These are phyloP conservation scores for Potorous gilbertii DNA, from an alignment of 2,797 vertebrate genomes.

Conservation along the genomic window DNA sequence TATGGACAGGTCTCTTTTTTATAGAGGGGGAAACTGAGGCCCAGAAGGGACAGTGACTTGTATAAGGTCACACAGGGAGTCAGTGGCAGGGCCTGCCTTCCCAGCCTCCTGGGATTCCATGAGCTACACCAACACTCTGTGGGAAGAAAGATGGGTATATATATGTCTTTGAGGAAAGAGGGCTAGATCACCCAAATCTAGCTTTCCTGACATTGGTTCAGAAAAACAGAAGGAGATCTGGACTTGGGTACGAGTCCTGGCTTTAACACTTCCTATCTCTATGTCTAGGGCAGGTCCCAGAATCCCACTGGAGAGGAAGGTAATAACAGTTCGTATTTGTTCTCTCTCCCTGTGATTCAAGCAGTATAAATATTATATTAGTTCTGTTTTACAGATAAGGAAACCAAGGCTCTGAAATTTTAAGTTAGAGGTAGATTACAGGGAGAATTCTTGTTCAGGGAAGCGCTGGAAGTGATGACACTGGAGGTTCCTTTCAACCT, in stretches of 20 bases:
- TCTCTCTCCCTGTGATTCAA: neutral
- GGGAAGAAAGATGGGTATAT: neutral
- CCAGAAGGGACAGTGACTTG: neutral
- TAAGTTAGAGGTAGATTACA: neutral
- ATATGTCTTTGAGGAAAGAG: neutral
- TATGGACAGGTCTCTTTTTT: neutral
- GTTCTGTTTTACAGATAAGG: neutral
- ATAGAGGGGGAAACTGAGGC: neutral
- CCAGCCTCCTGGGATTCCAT: neutral
- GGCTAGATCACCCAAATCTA: neutral
- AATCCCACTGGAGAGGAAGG: neutral
- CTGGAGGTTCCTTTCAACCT: neutral
- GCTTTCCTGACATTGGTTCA: neutral
- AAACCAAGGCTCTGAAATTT: neutral
- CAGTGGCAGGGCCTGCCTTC: neutral
- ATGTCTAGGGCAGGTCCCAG: neutral
- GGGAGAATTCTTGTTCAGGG: neutral
- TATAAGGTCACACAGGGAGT: rapidly evolving
- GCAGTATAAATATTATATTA: neutral
- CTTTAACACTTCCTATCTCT: neutral
- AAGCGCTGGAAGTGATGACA: neutral
- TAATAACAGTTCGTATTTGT: neutral
- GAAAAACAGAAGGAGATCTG: neutral
- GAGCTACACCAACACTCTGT: neutral
- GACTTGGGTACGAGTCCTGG: neutral